Base-by-base conservation (phyloP, 1,140 invertebrate species). In the Gryon sp. region DNA sequence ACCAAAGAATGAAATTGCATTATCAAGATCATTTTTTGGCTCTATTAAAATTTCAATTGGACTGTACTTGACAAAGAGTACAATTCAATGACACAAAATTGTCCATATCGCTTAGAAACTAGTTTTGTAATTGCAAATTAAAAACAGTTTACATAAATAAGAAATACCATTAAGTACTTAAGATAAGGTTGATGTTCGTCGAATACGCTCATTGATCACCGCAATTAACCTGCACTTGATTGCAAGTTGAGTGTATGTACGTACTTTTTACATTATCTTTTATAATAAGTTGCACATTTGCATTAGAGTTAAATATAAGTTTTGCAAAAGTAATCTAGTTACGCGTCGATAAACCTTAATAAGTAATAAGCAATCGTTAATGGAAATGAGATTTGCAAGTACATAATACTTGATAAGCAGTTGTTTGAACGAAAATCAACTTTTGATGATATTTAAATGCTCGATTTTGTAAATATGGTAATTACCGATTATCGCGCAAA, bases 321-420 rank as follows among this genome's bases (percentile, higher is more conserved):
- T 6, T 20, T 1, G 14, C 12, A 53, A 50, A 14, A 16, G 19
- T 32, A 69, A 69, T 59, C 65, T n/a, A 43, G 9, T 34, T 16
- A 20, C 7, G 19, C 12, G 30, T 50, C 28, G 34, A 60, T 57
- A 52, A 52, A 57, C 14, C 20, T 40, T 24, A 24, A 24, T 4
- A 7, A 60, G 32, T 15, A 57, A 46, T 24, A 30, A 55, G 19
- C 38, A 26, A 43, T 36, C 30, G 22, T 36, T 52, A 50, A 24
- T 75, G 46, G 46, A 38, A 60, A 46, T 60, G 45, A 74, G 12
- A 15, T 52, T 65, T 48, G 50, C 41, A 43, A 50, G 43, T 38
- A 9, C 14, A 60, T n/a, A 55, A 57, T 19, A 68, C 34, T 32
- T 20, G 60, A 66, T 55, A 66, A 55, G 26, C 1, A n/a, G 5